These are phyloP conservation scores for Nesospiza acunhae DNA, from an alignment of 2,113 vertebrate genomes.

Conservation along the genomic window DNA sequence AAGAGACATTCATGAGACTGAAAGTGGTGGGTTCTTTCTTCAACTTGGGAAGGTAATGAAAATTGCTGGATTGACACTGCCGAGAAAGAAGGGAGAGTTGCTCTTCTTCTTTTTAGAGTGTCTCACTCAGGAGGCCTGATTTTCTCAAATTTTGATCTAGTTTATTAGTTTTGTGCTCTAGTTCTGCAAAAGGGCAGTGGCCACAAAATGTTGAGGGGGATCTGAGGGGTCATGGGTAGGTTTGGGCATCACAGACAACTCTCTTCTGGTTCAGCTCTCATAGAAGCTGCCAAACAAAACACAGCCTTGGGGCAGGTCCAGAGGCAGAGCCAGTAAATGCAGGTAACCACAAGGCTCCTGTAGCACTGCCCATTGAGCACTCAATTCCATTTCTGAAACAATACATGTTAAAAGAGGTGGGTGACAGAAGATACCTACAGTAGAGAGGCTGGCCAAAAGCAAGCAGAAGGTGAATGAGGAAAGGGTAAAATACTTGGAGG, in stretches of 20 bases:
- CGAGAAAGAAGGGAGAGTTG: not conserved
- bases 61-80: not conserved
- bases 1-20: not conserved
- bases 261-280: not conserved
- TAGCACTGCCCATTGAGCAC: fast-evolving
- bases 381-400: not conserved
- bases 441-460: not conserved
- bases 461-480: not conserved
- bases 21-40: not conserved
- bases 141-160: not conserved
- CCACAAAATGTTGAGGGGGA: not conserved
- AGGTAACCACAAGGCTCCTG: not conserved
- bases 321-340: not conserved
- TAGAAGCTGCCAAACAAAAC: not conserved
- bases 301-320: fast-evolving
- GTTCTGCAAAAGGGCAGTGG: not conserved
- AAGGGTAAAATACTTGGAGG: not conserved
- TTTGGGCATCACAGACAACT: not conserved
- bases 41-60: not conserved
- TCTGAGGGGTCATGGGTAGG: not conserved
- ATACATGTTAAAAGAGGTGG: not conserved
- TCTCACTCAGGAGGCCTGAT: not conserved
- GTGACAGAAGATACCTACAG: not conserved
- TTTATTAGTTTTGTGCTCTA: not conserved
- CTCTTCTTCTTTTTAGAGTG: not conserved